Conservation (phyloP, 2,888 invertebrate genomes). For the Atrina japonica region DNA sequence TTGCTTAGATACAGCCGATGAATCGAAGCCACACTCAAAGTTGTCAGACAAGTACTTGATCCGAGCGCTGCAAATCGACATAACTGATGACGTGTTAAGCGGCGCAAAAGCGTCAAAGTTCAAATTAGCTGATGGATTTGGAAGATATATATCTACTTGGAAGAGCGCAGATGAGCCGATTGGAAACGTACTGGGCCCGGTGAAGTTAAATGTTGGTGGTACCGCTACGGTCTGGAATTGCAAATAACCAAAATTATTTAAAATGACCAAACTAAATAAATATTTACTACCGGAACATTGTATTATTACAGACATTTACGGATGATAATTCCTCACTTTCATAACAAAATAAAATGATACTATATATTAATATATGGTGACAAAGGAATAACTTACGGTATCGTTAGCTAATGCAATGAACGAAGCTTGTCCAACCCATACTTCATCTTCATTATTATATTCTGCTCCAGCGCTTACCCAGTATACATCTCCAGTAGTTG, state of each 20-base stretch:
- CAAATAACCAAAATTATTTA: no score
- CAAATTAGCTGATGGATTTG: slow-evolving; percentile 57
- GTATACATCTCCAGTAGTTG: slow-evolving; percentile 57
- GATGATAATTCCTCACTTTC: no score
- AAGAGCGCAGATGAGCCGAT: slow-evolving; percentile 66
- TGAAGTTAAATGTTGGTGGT: slow-evolving; percentile 59
- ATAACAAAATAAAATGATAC: no score
- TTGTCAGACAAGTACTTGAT: slow-evolving; percentile 49
- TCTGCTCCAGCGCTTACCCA: slow-evolving; percentile 80
- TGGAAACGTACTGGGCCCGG: slow-evolving; percentile 62
- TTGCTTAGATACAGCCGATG: slow-evolving; percentile 17
- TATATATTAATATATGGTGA: no score
- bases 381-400: slow-evolving; percentile 50
- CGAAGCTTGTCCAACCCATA: slow-evolving; percentile 78
- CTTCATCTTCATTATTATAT: slow-evolving; percentile 71
- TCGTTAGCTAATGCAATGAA: slow-evolving; percentile 52
- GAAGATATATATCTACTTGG: slow-evolving; percentile 68
- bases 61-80: slow-evolving; percentile 68
- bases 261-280: no score
- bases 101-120: slow-evolving; percentile 71
- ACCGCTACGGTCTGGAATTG: slow-evolving; percentile 46
- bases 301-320: no score
- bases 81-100: slow-evolving; percentile 65
- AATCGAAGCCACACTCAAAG: slow-evolving; percentile 66
- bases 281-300: no score